Evolutionary conservation across 2,888 invertebrate genomes (phyloP).

Genomic region (Tipula lateralis): DNA sequence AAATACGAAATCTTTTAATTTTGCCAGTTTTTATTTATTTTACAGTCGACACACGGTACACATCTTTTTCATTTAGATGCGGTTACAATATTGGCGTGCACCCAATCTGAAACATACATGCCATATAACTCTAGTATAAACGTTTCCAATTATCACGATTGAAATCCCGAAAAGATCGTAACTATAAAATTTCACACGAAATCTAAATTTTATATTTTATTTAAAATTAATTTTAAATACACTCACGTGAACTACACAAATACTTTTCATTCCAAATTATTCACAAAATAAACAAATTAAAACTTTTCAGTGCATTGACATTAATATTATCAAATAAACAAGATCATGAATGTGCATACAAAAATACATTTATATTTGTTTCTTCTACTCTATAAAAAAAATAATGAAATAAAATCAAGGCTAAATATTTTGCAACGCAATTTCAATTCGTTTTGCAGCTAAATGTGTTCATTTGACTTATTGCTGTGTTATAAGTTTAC

Average conservation of each 20-base stretch:
- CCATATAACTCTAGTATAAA: no score
- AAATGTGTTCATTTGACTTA: not conserved
- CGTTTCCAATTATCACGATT: no score
- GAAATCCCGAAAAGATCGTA: no score
- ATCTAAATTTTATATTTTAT: not conserved
- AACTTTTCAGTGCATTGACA: not conserved
- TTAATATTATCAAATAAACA: conserved; percentile 13
- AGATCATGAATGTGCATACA: conserved; percentile 4
- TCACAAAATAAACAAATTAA: not conserved
- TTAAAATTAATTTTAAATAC: not conserved
- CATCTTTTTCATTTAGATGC: no score
- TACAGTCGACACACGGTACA: no score
- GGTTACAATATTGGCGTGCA: no score
- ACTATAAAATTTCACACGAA: no score
- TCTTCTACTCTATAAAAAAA: not conserved
- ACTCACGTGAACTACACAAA: not conserved
- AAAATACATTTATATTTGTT: not conserved
- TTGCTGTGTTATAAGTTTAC: not conserved
- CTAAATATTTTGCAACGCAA: not conserved
- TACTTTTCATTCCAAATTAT: not conserved
- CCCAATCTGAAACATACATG: no score
- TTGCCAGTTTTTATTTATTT: no score
- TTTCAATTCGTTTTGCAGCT: not conserved
- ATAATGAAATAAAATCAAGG: conserved; percentile 21
- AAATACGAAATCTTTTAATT: no score